Evolutionary conservation across 2,113 vertebrate genomes (phyloP).

Genomic region (Leucopternis melanops): DNA sequence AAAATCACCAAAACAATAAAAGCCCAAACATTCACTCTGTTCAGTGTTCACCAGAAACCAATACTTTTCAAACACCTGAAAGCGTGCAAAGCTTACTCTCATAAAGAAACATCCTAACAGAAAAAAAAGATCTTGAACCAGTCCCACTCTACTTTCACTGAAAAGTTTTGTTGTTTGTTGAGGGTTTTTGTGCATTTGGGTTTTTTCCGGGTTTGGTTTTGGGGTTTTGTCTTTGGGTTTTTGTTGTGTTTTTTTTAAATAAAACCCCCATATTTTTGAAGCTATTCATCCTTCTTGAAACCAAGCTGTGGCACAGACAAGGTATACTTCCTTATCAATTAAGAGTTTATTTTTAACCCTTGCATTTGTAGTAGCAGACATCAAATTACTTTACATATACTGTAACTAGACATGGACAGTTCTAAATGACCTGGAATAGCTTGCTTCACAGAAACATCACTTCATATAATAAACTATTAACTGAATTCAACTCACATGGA

Average conservation of each 20-base stretch:
- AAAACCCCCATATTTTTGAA: background rate
- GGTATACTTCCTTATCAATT: fast-evolving
- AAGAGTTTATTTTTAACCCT: background rate
- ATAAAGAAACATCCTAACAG: background rate
- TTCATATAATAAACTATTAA: background rate
- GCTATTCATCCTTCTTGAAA: background rate
- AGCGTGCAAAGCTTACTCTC: fast-evolving
- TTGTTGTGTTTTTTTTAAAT: background rate
- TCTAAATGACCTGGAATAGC: background rate
- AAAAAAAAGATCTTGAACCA: background rate
- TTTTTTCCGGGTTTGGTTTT: background rate
- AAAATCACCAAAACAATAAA: background rate
- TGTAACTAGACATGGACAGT: background rate
- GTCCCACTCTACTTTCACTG: background rate
- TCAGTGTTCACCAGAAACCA: background rate
- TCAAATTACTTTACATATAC: no score
- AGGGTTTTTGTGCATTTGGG: fast-evolving
- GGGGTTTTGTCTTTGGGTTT: no score
- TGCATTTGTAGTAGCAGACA: background rate
- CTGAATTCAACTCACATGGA: background rate
- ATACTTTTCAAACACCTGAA: background rate
- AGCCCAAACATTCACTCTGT: background rate
- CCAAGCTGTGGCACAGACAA: background rate
- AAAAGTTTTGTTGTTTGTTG: background rate
- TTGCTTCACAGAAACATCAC: background rate